These are phyloP conservation scores for Spheniscus humboldti DNA, from an alignment of 2,797 vertebrate genomes.

Conservation along the genomic window DNA sequence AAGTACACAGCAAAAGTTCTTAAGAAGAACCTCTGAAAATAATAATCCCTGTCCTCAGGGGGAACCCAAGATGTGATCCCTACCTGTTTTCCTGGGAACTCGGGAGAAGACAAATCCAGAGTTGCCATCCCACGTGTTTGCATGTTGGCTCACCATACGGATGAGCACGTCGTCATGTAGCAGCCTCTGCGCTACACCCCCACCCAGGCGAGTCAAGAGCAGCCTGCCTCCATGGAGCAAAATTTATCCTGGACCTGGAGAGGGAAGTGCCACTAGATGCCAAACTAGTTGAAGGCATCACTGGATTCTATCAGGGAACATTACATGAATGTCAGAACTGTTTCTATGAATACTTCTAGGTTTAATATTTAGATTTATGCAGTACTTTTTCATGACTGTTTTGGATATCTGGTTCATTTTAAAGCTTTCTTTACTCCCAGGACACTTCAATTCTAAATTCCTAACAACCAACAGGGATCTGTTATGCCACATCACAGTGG, in stretches of 20 bases:
- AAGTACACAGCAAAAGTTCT: neutral
- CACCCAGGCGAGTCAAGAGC: fast-evolving
- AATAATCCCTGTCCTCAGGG: neutral
- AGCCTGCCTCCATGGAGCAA: neutral
- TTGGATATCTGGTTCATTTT: neutral
- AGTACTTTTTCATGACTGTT: neutral
- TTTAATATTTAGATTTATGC: neutral
- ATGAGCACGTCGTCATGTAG: neutral
- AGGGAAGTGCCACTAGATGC: neutral
- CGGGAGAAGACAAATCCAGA: neutral
- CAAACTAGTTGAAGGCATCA: neutral
- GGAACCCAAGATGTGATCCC: neutral
- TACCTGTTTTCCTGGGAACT: neutral
- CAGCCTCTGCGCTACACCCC: neutral
- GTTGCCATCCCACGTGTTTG: neutral
- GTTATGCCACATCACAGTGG: neutral
- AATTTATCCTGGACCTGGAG: neutral
- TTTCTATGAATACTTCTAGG: neutral
- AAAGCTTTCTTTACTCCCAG: neutral
- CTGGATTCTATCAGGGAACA: neutral
- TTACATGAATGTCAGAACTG: neutral
- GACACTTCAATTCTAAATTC: neutral
- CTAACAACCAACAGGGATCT: neutral
- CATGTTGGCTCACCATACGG: fast-evolving
- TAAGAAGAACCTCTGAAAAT: neutral